These are phyloP conservation scores for Acanthurus lineatus DNA, from an alignment of 2,797 vertebrate species.

Conservation along the genomic window DNA sequence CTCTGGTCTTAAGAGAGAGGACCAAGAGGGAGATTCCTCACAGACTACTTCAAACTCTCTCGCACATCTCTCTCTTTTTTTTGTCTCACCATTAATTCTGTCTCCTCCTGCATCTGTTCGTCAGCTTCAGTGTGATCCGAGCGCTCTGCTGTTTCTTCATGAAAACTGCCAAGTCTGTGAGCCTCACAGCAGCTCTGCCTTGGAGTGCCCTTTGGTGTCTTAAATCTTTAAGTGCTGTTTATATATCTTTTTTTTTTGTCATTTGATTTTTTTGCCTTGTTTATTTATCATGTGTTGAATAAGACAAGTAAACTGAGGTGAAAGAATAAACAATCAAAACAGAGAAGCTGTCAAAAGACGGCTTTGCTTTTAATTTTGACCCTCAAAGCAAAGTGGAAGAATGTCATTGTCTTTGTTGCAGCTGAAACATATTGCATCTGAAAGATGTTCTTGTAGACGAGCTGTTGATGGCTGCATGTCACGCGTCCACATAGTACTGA, in stretches of 20 bases:
- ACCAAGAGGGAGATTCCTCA: constrained; percentile 50
- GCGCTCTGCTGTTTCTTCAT: constrained; percentile 75
- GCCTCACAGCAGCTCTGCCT: constrained; percentile 80
- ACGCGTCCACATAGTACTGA: constrained; percentile 62
- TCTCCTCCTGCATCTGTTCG: constrained; percentile 70
- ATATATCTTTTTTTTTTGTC: constrained; percentile 48
- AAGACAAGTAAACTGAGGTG: constrained; percentile 42
- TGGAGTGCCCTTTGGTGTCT: constrained; percentile 82
- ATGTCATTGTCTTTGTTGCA: constrained; percentile 59
- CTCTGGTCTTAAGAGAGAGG: constrained; percentile 35
- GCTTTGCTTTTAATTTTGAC: constrained; percentile 55
- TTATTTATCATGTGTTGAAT: constrained; percentile 65
- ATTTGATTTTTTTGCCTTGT: constrained; percentile 62
- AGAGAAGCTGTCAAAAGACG: constrained; percentile 49
- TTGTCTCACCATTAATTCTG: constrained; percentile 62
- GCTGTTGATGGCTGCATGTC: constrained; percentile 72
- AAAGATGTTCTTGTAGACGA: constrained; percentile 52
- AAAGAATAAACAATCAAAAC: constrained; percentile 28
- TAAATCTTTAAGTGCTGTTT: constrained; percentile 78
- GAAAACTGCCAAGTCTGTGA: constrained; percentile 78
- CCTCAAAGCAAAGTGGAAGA: constrained; percentile 54
- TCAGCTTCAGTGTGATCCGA: constrained; percentile 78
- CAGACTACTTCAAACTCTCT: constrained; percentile 51
- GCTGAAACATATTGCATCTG: constrained; percentile 42
- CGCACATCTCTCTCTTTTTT: constrained; percentile 38